Evolutionary conservation across 2,797 vertebrate genomes (phyloP), one percentile per base, ranked within the genome.

Genomic region (Danio jaintianensis): DNA sequence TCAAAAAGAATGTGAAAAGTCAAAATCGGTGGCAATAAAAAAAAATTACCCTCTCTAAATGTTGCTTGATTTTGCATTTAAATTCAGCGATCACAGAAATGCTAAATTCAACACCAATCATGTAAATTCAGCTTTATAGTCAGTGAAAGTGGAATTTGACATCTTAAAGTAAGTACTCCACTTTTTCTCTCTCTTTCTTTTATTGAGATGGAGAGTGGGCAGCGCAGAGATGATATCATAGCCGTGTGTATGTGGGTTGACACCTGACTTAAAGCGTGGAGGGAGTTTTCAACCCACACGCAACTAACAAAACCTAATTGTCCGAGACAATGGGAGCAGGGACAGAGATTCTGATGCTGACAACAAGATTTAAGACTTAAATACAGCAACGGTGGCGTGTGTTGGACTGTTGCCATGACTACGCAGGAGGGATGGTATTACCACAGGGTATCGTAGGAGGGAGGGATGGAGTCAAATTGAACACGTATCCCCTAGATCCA

Each of bases 361-460:
- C 78, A 81, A 83, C 74, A 45, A 82, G 61, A 79, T 78, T 73
- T 80, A 66, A 81, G 82, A 75, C 81, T 86, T 86, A 87, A 87
- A 86, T 83, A 84, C 74, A 85, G 77, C 48, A 64, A 74, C 78
- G 72, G 72, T 68, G 59, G 78, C 78, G 38, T 74, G 79, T 83
- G 85, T 84, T 70, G 74, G 66, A 47, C 50, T 40, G 88, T 86
- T 86, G 66, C 86, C 82, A 55, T 85, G 83, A 83, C 73, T 85
- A 87, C 81, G 50, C 79, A 75, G 83, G 52, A 85, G 85, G 83
- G 83, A 81, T 86, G 83, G 74, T 79, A 86, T 86, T 84, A 86
- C 82, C 64, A 78, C 72, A 80, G 85, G 88, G 81, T 84, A 72
- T 78, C 52, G 82, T 66, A 59, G 75, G 84, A 84, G 75, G 58